Percentiles rank a stretch among this genome's conserved stretches.
These are phyloP conservation scores for Hyposmocoma kahamanoa DNA, from an alignment of 1,140 invertebrate species.

Conservation along the genomic window DNA sequence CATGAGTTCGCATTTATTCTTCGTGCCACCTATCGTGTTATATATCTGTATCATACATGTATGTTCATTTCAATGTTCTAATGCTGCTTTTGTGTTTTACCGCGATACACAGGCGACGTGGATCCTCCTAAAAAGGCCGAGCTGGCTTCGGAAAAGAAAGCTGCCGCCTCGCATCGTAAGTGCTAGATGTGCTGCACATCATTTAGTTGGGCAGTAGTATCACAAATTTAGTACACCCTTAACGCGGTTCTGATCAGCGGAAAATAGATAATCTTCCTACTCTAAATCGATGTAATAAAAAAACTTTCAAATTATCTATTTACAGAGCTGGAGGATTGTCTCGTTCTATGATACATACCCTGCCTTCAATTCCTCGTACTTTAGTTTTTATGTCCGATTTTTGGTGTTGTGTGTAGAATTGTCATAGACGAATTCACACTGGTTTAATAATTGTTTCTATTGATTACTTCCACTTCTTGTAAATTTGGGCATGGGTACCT, in stretches of 20 bases:
- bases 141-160: slow-evolving; percentile 65
- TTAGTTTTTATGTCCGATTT: too few relatives aligned
- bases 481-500: too few relatives aligned
- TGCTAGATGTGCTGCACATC: slow-evolving; percentile 62
- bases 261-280: slow-evolving; percentile 15
- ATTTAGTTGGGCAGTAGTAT: slow-evolving; percentile 38
- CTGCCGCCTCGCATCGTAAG: slow-evolving; percentile 63
- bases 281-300: background rate
- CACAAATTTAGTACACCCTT: slow-evolving; percentile 13
- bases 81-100: slow-evolving; percentile 70
- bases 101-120: slow-evolving; percentile 61
- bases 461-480: too few relatives aligned
- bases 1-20: slow-evolving; percentile 6
- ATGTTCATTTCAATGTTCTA: slow-evolving; percentile 58
- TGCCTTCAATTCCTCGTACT: background rate
- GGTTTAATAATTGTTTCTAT: too few relatives aligned
- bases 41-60: slow-evolving; percentile 12
- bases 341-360: background rate
- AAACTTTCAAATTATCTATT: background rate
- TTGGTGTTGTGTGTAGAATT: too few relatives aligned
- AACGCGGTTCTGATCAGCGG: too few relatives aligned
- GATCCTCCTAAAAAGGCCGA: slow-evolving; percentile 67
- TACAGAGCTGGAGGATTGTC: background rate
- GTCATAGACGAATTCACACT: too few relatives aligned
- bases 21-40: slow-evolving; percentile 2